Base-by-base conservation (phyloP, 2,888 invertebrate species). In the Nephrotoma appendiculata region DNA sequence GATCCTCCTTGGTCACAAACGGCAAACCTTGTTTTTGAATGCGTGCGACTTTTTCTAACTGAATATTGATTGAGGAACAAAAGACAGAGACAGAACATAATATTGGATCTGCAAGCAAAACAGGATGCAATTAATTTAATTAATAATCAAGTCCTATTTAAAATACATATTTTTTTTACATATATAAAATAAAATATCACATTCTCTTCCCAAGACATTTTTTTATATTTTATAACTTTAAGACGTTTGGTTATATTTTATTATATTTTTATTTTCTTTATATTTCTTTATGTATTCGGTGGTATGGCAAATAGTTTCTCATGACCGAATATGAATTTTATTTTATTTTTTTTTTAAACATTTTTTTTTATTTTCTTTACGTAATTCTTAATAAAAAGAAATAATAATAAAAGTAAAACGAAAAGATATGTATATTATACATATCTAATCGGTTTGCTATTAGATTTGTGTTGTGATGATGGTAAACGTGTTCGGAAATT, bases 281-380 rank as follows among this genome's bases (percentile, higher is more conserved):
- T 44, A 31, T 71, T 71, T 11, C 31, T 44, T 71, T 71, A 71
- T 71, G 31, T 71, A 71, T 31, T 71, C 11, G 71, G 31, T 71
- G 71, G 71, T 71, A 71, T 57, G 71, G 71, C 84, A 41, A 84
- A 84, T 84, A 84, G 84, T 84, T 84, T 84, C 84, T 84, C 84
- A 84, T 84, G 84, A 84, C 84, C 84, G 84, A 84, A 84, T 84
- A 41, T 84, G 84, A 71, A 71, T 71, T 71, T 71, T 71, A 57
- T 57, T 57, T 57, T 57, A 57, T 57, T 19, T 31, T 11, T 31
- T 11, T 71, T 71, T 71, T 71, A 71, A 2, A 2, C 31, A 4
- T 71, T 71, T 31, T 31, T 6, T 71, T 71, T 31, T 71, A 71
- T 71, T 71, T 71, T 71, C 57, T 71, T 71, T 71, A 71, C 71